Conservation (phyloP, 35 echinoderm and acorn worm species). For the Lytechinus pictus region DNA sequence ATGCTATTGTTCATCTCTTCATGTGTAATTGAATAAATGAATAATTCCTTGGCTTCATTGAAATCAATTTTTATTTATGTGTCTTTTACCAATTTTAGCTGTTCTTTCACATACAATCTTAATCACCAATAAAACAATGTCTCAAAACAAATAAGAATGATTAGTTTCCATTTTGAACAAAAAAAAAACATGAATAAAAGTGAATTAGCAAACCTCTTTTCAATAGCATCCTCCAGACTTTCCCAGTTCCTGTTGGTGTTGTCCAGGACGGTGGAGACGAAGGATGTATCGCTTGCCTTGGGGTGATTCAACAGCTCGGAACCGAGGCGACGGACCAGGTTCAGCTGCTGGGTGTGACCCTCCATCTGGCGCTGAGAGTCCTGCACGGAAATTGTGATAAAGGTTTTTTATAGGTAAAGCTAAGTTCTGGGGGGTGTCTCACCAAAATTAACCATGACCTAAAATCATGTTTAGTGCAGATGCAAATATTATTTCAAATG, state of each 20-base stretch:
- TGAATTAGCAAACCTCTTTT: conserved; percentile 67
- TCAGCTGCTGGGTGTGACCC: conserved; percentile 73
- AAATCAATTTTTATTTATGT: no score
- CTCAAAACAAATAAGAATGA: no score
- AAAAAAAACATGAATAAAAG: neutral
- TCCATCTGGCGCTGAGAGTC: conserved; percentile 79
- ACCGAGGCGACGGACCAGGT: conserved; percentile 77
- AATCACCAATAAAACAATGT: no score
- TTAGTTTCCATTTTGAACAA: neutral
- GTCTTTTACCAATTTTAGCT: no score
- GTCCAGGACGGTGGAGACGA: conserved; percentile 70
- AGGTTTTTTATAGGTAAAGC: neutral
- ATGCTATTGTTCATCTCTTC: no score
- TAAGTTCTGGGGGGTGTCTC: no score
- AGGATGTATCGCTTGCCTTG: conserved; percentile 86
- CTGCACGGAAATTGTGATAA: conserved; percentile 47
- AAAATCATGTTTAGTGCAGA: no score
- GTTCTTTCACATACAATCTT: no score
- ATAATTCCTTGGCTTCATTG: no score
- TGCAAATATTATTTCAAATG: no score
- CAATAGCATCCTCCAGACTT: conserved; percentile 73
- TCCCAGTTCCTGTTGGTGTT: conserved; percentile 96
- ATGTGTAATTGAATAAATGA: no score
- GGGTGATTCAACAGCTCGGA: conserved; percentile 82
- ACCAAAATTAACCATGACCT: no score